Evolutionary conservation across 37 sponge, comb jelly and placozoan species (phyloP).

Genomic region (Chondrilla cf. caribensis): DNA sequence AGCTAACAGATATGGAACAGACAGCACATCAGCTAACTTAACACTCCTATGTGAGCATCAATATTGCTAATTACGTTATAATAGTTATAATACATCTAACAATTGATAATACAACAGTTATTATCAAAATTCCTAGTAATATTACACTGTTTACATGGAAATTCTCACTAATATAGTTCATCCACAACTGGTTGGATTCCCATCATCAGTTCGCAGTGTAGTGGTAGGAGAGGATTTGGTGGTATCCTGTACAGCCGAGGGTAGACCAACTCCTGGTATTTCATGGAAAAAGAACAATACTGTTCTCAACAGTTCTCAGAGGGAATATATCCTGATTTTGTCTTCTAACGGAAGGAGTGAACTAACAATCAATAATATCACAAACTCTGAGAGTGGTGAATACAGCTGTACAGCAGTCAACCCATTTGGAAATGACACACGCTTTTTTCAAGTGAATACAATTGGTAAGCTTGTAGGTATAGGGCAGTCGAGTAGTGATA

Average conservation of each 20-base stretch:
- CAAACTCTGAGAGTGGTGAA: not conserved
- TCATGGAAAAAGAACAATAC: not conserved
- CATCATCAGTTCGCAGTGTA: not conserved
- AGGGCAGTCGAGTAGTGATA: too few relatives aligned
- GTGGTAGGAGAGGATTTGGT: not conserved
- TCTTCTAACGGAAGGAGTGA: not conserved
- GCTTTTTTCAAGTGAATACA: not conserved
- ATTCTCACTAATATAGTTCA: not conserved
- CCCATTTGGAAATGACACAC: not conserved
- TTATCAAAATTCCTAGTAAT: too few relatives aligned
- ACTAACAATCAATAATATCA: not conserved
- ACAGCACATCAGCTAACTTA: conserved; percentile 8
- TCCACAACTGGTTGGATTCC: not conserved
- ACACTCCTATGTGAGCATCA: not conserved
- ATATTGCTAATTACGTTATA: too few relatives aligned
- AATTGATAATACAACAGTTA: too few relatives aligned
- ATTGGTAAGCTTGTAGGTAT: too few relatives aligned
- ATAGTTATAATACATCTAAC: too few relatives aligned
- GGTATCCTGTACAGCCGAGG: not conserved
- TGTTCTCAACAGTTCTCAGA: not conserved
- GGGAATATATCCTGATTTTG: not conserved
- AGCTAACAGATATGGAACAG: conserved; percentile 20
- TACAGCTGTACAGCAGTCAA: not conserved
- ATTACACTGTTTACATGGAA: not conserved
- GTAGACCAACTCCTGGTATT: not conserved